These are phyloP conservation scores for Scartelaos histophorus DNA, from an alignment of 2,113 vertebrate species.

Conservation along the genomic window DNA sequence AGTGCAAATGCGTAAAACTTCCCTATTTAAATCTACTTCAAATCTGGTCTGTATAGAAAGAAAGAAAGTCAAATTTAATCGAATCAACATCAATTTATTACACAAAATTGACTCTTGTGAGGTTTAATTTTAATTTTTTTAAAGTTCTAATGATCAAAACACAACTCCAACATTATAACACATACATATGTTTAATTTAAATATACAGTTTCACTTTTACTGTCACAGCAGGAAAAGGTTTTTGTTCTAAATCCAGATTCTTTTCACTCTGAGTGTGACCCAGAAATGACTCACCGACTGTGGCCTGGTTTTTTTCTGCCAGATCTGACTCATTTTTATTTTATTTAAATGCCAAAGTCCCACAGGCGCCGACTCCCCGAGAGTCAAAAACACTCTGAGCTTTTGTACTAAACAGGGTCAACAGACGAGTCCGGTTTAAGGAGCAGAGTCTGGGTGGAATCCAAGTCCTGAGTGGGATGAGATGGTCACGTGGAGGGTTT, in stretches of 20 bases:
- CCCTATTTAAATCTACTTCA: too few species aligned
- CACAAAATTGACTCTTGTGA: too few species aligned
- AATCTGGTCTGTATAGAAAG: too few species aligned
- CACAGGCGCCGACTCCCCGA: background rate
- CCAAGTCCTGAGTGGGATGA: background rate
- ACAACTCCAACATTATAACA: too few species aligned
- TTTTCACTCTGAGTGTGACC: slow-evolving; percentile 26
- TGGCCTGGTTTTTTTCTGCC: slow-evolving; percentile 9
- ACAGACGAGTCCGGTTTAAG: background rate
- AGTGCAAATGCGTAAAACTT: too few species aligned
- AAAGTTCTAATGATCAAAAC: too few species aligned
- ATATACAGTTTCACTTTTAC: too few species aligned
- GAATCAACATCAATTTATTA: too few species aligned
- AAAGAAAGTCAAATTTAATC: too few species aligned
- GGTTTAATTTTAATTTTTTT: too few species aligned
- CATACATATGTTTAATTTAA: too few species aligned
- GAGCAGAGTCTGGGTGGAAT: background rate
- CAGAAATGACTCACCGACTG: slow-evolving; percentile 28
- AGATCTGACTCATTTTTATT: slow-evolving; percentile 9
- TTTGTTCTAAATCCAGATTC: slow-evolving; percentile 8
- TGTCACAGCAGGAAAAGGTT: background rate
- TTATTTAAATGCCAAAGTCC: background rate
- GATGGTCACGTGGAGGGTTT: too few species aligned
- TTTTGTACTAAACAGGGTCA: background rate
- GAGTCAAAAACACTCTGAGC: background rate